Base-by-base conservation (phyloP, 2,888 invertebrate species). In the Phoenoteleia sp. region DNA sequence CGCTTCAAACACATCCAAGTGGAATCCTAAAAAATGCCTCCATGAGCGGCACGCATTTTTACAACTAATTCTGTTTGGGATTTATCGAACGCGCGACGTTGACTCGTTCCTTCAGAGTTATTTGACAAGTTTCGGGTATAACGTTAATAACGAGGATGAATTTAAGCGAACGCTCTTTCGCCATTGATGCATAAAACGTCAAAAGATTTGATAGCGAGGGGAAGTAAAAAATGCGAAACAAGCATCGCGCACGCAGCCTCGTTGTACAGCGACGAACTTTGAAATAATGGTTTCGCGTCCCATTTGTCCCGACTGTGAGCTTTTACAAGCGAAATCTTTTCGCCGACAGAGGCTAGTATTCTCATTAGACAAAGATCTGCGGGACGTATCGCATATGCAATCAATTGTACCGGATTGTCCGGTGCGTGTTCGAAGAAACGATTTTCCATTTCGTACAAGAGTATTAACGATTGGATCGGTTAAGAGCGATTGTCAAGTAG, bases 11-110 rank as follows among this genome's bases (percentile, higher is more conserved):
- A 39, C 74, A 45, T 52, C 36, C 17, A 67, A 74, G 49, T 36
- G 71, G 64, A 81, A 81, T 81, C 74, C 66, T 42, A 7, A 81
- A 74, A 81, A 74, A 74, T 81, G 72, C 58, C 15, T 33, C 17
- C 36, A 49, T 71, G 56, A 62, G 29, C 58, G 25, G 49, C 60
- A n/a, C 11, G 25, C 58, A 45, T 80, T 72, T 66, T 71, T 33
- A 49, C 27, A 17, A 60, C 42, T 69, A 64, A 64, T 79, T 71
- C 36, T 23, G 21, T 62, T 60, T 62, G 21, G 49, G 27, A 77
- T 60, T 77, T 69, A 76, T 76, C 67, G 58, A 58, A 45, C 66
- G 49, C 36, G 45, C 25, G 47, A 25, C 76, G 15, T 56, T 69
- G 13, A 45, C 25, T 9, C 36, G 49, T 42, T 49, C 5, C 0